These are phyloP conservation scores for Nibea albiflora DNA, from an alignment of 2,113 vertebrate genomes.

Conservation along the genomic window DNA sequence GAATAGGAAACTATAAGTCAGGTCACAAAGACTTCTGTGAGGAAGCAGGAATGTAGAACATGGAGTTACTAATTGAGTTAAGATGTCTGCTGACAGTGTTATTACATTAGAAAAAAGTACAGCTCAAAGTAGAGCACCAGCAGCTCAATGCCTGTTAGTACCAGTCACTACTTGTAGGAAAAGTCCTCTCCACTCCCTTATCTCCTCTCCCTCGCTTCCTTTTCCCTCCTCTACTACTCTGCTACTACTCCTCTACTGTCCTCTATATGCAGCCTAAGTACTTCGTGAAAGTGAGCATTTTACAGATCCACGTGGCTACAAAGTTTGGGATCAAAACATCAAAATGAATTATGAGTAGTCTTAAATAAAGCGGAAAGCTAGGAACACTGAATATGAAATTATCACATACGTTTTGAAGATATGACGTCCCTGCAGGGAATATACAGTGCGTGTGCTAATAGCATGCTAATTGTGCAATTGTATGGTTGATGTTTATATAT, in stretches of 20 bases:
- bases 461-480: too few species aligned
- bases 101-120: slow-evolving; percentile 68
- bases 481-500: too few species aligned
- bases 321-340: neutral
- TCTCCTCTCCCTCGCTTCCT: neutral
- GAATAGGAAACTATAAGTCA: neutral
- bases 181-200: neutral
- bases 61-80: slow-evolving; percentile 63
- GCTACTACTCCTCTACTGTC: too few species aligned
- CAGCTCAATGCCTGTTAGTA: slow-evolving; percentile 10
- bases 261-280: neutral
- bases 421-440: neutral
- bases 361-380: neutral
- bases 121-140: slow-evolving; percentile 52
- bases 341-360: neutral
- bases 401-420: neutral
- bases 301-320: neutral
- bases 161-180: slow-evolving; percentile 1
- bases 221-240: neutral
- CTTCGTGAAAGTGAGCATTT: neutral
- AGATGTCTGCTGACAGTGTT: slow-evolving; percentile 69
- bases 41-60: slow-evolving; percentile 71
- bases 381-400: neutral
- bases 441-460: neutral
- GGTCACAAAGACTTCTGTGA: slow-evolving; percentile 36